Conservation (phyloP, 2,797 vertebrate species). For the Tenualosa ilisha region DNA sequence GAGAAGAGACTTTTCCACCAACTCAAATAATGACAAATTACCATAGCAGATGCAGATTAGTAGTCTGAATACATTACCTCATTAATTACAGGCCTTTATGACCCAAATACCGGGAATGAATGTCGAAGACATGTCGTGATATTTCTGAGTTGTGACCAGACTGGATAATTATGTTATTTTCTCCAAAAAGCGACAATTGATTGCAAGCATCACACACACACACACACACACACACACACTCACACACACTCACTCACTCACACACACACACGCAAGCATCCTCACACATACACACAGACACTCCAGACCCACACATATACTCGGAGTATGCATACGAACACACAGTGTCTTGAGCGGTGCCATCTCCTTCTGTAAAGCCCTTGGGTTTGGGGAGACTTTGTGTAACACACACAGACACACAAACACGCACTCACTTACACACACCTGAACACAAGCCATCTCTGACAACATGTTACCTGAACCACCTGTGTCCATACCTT, state of each 20-base stretch:
- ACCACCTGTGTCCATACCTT: neutral
- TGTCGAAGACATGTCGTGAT: neutral
- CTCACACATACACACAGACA: neutral
- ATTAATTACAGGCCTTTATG: neutral
- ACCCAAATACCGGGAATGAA: neutral
- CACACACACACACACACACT: neutral
- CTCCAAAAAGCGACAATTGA: neutral
- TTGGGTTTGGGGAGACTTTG: too few relatives aligned
- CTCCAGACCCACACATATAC: too few relatives aligned
- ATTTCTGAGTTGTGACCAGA: neutral
- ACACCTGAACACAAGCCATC: neutral
- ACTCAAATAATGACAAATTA: neutral
- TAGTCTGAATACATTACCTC: constrained; percentile 15
- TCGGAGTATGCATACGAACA: neutral
- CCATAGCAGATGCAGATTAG: neutral
- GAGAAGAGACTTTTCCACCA: neutral
- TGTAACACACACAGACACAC: too few relatives aligned
- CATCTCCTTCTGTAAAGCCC: too few relatives aligned
- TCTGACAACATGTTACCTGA: neutral
- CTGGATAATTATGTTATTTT: neutral
- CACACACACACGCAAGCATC: neutral
- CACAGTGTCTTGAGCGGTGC: neutral
- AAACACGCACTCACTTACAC: neutral
- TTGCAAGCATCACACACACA: neutral
- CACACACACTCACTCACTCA: neutral